Base-by-base conservation (phyloP, 2,113 vertebrate genomes). In the Sander vitreus region DNA sequence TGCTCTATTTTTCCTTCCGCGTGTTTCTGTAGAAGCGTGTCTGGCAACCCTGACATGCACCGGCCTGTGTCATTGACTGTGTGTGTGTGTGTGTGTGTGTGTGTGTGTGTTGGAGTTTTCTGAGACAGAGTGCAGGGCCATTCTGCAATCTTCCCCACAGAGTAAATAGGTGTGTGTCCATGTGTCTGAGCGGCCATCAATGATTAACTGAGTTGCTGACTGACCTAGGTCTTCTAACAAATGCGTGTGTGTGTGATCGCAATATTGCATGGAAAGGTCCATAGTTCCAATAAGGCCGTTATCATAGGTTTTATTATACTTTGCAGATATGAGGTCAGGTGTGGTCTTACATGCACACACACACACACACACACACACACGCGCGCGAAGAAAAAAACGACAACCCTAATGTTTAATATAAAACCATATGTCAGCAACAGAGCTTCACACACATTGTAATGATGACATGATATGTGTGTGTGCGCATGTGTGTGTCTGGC, bases 171-270 rank as follows among this genome's bases (percentile, higher is more conserved):
- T 57, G 67, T 80, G 76, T 76, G 58, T 73, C 16, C 53, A 8
- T 86, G 81, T 83, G 59, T 80, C 47, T 60, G 58, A 48, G 25
- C 5, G 1, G 3, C 19, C 64, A 58, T 89, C 59, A 92, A 93
- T 94, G 77, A 94, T 93, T 93, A 91, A 91, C 87, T 5, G 0
- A 36, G 84, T 30, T 58, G 79, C 57, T 66, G 72, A 69, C 77
- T n/a, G 75, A 65, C 69, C 33, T 9, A 66, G 39, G 71, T 83
- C 76, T 79, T 47, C 65, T 63, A 69, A 13, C 27, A 25, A 1
- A 5, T 30, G 39, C 12, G 2, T 57, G 51, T 43, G 21, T 15
- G 36, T 47, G 36, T 39, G 0, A 19, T 63, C n/a, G 2, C 36
- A 47, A 47, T 30, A 7, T 6, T 45, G 5, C 39, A 45, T 0